Evolutionary conservation across 2,888 invertebrate species (phyloP).

Genomic region (Taenaris catops): DNA sequence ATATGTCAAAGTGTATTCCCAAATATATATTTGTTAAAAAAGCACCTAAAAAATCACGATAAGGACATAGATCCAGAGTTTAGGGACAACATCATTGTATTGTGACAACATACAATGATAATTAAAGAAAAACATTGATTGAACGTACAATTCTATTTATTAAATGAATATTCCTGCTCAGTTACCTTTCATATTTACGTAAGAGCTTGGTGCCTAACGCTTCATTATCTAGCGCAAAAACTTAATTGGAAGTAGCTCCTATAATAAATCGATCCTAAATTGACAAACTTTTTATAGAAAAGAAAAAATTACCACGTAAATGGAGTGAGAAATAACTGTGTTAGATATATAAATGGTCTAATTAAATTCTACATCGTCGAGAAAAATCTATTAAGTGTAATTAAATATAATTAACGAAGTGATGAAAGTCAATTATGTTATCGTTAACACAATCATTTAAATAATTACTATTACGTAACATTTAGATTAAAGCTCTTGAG

Average conservation of each 20-base stretch:
- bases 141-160: too few relatives aligned
- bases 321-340: too few relatives aligned
- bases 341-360: slow-evolving; percentile 5
- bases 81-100: slow-evolving; percentile 55
- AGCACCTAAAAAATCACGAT: slow-evolving; percentile 46
- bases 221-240: too few relatives aligned
- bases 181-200: too few relatives aligned
- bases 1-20: slow-evolving; percentile 38
- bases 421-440: slow-evolving; percentile 7
- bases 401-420: slow-evolving; percentile 9
- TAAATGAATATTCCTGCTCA: too few relatives aligned
- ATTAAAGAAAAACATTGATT: too few relatives aligned
- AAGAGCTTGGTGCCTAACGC: too few relatives aligned
- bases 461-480: slow-evolving; percentile 3
- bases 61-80: slow-evolving; percentile 38
- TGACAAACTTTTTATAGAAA: too few relatives aligned
- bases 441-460: slow-evolving; percentile 8
- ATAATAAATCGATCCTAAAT: too few relatives aligned
- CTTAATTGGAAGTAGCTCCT: too few relatives aligned
- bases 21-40: slow-evolving; percentile 39
- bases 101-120: too few relatives aligned
- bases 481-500: slow-evolving; percentile 1
- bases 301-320: too few relatives aligned
- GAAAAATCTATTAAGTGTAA: slow-evolving; percentile 7
- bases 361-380: slow-evolving; percentile 1